phyloP scores from a whole-genome alignment of 2,888 invertebrate genomes.

The Hedya salicella region DNA sequence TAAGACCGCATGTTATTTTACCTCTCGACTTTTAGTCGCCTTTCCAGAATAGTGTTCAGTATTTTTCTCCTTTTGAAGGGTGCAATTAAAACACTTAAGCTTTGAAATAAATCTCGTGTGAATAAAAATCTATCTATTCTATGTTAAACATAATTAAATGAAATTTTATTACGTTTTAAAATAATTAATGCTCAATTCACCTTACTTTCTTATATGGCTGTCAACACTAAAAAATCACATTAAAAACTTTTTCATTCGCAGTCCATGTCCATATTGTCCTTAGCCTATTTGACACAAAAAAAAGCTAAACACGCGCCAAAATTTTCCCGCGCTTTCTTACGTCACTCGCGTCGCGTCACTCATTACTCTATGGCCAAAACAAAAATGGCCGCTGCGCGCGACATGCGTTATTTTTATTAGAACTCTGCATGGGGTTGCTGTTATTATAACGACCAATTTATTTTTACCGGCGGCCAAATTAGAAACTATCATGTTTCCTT shows the following conservation, averaged over 20 bases:
- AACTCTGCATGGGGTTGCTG: slow-evolving; percentile 79
- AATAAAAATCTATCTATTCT: too few relatives aligned
- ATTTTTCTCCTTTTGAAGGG: too few relatives aligned
- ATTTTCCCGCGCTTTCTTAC: slow-evolving; percentile 61
- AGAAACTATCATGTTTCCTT: not conserved
- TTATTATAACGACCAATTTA: slow-evolving; percentile 42
- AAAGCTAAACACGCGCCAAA: slow-evolving; percentile 46
- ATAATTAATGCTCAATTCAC: too few relatives aligned
- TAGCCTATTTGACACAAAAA: slow-evolving; percentile 31
- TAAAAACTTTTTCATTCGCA: not conserved
- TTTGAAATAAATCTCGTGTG: too few relatives aligned
- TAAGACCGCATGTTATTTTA: too few relatives aligned
- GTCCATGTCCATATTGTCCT: not conserved
- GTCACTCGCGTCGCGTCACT: slow-evolving; percentile 66
- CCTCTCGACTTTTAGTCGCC: too few relatives aligned
- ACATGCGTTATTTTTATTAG: slow-evolving; percentile 71
- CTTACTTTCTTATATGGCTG: too few relatives aligned
- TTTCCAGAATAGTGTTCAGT: too few relatives aligned
- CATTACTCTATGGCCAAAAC: slow-evolving; percentile 70
- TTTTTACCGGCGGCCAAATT: not conserved
- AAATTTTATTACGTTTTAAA: too few relatives aligned
- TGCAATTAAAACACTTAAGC: too few relatives aligned
- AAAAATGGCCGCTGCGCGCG: slow-evolving; percentile 62
- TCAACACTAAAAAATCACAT: not conserved
- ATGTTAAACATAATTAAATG: too few relatives aligned